These are phyloP conservation scores for Hippocampus mohnikei DNA, from an alignment of 2,113 vertebrate species.

Conservation along the genomic window DNA sequence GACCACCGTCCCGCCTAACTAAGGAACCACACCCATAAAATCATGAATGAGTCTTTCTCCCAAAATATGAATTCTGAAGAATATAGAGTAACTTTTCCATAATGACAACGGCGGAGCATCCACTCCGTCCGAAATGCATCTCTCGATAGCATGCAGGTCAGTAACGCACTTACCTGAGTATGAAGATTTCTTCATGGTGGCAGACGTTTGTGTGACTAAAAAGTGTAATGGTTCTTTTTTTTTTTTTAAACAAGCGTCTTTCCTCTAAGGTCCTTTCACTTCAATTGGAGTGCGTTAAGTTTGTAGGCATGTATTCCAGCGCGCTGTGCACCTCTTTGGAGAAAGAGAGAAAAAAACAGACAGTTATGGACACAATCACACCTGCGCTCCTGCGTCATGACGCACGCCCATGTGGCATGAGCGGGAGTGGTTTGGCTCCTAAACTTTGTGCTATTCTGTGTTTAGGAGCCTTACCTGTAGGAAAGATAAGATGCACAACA, in stretches of 20 bases:
- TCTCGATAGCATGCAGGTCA: neutral
- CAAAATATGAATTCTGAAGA: neutral
- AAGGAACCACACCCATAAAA: constrained; percentile 40
- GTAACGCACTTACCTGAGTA: constrained; percentile 50
- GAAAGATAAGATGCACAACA: neutral
- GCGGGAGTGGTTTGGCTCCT: neutral
- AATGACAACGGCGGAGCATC: neutral
- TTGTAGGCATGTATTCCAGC: constrained; percentile 4
- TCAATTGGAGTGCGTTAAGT: neutral
- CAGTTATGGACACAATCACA: constrained; percentile 47
- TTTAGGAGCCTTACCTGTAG: neutral
- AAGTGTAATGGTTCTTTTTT: neutral
- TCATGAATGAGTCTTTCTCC: constrained; percentile 3
- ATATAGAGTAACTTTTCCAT: neutral
- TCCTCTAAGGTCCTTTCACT: neutral
- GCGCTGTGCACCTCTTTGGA: constrained; percentile 17
- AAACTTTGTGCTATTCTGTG: neutral
- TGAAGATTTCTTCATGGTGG: constrained; percentile 59
- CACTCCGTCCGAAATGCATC: neutral
- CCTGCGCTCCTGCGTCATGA: constrained; percentile 52
- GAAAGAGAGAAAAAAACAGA: constrained; percentile 13
- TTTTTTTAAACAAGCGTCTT: neutral
- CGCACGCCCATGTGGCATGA: constrained; percentile 58
- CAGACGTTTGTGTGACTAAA: constrained; percentile 6
- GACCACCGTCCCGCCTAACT: neutral